Evolutionary conservation across 53 echinoderm and acorn worm species (phyloP), one percentile per base, ranked within the genome.

Genomic region (Arbacia lixula): DNA sequence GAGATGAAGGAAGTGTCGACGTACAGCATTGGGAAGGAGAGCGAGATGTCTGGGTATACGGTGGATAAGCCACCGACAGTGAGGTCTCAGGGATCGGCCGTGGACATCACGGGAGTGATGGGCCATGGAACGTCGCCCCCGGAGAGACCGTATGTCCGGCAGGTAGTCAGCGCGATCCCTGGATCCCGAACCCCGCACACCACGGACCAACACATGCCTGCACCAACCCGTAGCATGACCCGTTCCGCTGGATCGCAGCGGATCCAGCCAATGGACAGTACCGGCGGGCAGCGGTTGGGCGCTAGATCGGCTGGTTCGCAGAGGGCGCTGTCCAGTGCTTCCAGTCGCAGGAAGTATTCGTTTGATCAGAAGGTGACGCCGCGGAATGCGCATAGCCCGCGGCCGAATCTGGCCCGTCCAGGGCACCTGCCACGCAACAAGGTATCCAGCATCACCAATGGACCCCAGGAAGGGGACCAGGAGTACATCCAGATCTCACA

Each of bases 401-500:
- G 91, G 49, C 91, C 88, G 5, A 88, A 90, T 55, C 83, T 94
- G 22, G 90, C 69, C 22, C 87, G 91, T 56, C 92, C 88, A 4
- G 98, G 98, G 3, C 98, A 98, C 28, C 84, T 98, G 10, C 85
- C 87, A 11, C 79, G 98, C 2, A 78, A 84, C 25, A 90, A 94
- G 27, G 87, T 93, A 31, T 84, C 96, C 0, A 96, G 96, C 46
- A 96, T 96, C 46, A 96, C 83, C 72, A 81, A 85, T 0, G 88
- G 84, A 32, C 58, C 83, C 1, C 79, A 78, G 52, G 94, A 98
- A 25, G 90, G 90, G 1, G 98, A 94, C 53, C 88, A 92, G 46
- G 91, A 94, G 78, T 98, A 94, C 82, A 94, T 98, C 65, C 85
- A 92, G 38, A 86, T 98, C 38, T 94, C 98, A 0, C 94, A 94